Base-by-base conservation (phyloP, 2,888 invertebrate species). In the Andricus quercusramuli region DNA sequence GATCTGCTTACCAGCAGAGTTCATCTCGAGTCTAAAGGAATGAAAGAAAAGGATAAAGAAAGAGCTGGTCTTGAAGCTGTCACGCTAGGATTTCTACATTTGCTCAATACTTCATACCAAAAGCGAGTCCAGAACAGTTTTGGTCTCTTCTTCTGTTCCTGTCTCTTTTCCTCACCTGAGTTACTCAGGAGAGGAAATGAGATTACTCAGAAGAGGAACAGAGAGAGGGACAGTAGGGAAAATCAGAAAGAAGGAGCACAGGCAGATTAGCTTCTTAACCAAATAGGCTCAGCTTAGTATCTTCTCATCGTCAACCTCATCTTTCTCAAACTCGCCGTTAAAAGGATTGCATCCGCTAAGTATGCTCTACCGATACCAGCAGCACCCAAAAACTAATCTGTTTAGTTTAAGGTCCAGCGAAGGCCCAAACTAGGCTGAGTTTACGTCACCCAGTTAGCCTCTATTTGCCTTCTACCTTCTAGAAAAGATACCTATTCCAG, bases 181-280 rank as follows among this genome's bases (percentile, higher is more conserved):
- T 8, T 37, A 37, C 37, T 37, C 37, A 37, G 37, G 8, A 37
- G 37, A 37, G 37, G 37, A 37, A 37, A 6, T 9, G 37, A 37
- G 37, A 37, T 37, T 37, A 37, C 22, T 59, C 11, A 70, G 82
- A 79, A 84, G 79, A 78, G 78, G 83, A 83, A 84, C 77, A 78
- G 78, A 78, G 78, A 51, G 64, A 66, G 68, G 59, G 76, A 20
- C 77, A 79, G 82, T 81, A 65, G 76, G 65, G 51, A 78, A 77
- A 81, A 83, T 77, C 79, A 76, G 65, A 78, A 79, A 79, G 51
- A 74, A 37, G 37, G 22, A 67, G 22, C 56, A 37, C 74, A 80
- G 82, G 82, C 82, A 89, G 89, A 90, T 90, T 90, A 90, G 86
- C 88, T 88, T 89, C 89, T 89, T 88, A 90, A 89, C 88, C 87